Evolutionary conservation across 2,113 vertebrate genomes (phyloP), one percentile per base, ranked within the genome.

Genomic region (Merops nubicus): DNA sequence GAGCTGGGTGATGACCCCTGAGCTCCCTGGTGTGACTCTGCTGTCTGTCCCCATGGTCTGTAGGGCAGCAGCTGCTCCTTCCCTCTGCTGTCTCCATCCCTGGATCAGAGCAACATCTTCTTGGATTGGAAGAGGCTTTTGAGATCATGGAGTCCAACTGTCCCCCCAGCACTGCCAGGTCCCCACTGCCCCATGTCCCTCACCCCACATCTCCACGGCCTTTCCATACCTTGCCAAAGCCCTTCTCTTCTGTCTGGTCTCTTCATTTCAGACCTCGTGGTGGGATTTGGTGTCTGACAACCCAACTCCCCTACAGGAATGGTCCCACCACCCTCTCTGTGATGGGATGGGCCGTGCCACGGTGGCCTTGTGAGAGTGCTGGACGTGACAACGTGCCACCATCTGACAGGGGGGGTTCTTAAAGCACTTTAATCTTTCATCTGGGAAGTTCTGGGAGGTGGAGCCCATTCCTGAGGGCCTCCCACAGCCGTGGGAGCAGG

Each of bases 241-340:
- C 20, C 29, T 17, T 56, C 42, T 28, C 59, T 23, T 40, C 11
- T 12, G 1, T 15, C 51, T 28, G 26, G 15, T 82, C 40, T 15
- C 54, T 60, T 65, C 18, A 21, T 54, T 62, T 38, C n/a, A 40
- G 60, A 60, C 60, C 42, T 67, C 42, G 34, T 28, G 34, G 34
- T 78, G 33, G 54, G 56, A 14, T 19, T 20, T 15, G 43, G 5
- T 36, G 26, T 48, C 42, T 67, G 40, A 8, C 45, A 59, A 36
- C 0, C 1, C 2, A 1, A 9, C 5, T 33, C 5, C 28, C 31
- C 26, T 19, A 0, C 2, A 2, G 11, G n/a, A 31, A 42, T 0
- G 0, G 10, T 40, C 53, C 54, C 45, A 17, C 34, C 48, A 4
- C 22, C 28, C 10, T 6, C 42, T 67, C 25, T 9, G 6, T 22